Percentiles rank a stretch among this genome's conserved stretches.
Evolutionary conservation across 2,888 invertebrate species (phyloP).

Genomic region (Maniola hyperantus): DNA sequence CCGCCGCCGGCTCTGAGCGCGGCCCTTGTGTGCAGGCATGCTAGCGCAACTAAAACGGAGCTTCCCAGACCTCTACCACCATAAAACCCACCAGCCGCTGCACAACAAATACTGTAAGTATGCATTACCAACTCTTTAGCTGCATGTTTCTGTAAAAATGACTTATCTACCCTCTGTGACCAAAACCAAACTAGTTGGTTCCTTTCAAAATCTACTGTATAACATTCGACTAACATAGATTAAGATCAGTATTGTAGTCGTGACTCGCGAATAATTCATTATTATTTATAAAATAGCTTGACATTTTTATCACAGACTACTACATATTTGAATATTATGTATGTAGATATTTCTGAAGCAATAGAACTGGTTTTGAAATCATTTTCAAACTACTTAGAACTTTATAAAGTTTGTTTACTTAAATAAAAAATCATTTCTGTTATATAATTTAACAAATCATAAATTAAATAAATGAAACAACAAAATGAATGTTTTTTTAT

Average conservation of each 20-base stretch:
- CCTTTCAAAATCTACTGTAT: neutral
- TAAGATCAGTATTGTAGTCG: neutral
- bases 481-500: too few species aligned
- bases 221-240: neutral
- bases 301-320: too few species aligned
- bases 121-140: constrained; percentile 60
- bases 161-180: constrained; percentile 12
- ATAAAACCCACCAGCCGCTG: constrained; percentile 89
- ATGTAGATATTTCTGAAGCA: too few species aligned
- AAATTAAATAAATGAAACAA: too few species aligned
- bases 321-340: too few species aligned
- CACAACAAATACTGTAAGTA: constrained; percentile 87
- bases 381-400: too few species aligned
- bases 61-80: constrained; percentile 92
- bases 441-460: too few species aligned
- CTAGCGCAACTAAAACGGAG: constrained; percentile 94
- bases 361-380: too few species aligned
- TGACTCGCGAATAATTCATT: neutral
- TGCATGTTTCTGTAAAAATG: constrained; percentile 42
- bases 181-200: constrained; percentile 5
- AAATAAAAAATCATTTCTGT: too few species aligned
- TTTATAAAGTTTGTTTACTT: too few species aligned
- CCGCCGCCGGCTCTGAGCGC: constrained; percentile 74
- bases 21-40: constrained; percentile 89
- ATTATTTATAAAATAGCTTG: too few species aligned